phyloP scores from a whole-genome alignment of 2,113 vertebrate genomes.

The Sprattus sprattus region DNA sequence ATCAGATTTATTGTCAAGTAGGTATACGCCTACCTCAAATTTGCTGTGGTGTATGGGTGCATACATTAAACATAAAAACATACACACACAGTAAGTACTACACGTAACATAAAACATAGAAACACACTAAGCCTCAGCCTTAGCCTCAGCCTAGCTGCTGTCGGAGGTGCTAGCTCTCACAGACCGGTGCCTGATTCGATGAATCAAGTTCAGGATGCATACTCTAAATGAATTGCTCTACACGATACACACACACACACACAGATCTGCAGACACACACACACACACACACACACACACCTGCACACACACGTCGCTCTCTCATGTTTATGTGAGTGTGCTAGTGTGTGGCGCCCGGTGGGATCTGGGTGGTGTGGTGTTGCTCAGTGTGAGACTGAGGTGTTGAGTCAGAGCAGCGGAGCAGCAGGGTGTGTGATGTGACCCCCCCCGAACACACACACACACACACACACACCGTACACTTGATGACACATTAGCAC shows the following conservation, averaged over 20 bases:
- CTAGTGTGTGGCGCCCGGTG: not conserved
- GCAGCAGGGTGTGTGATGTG: not conserved
- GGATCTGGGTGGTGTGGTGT: not conserved
- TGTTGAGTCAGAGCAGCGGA: constrained; percentile 3
- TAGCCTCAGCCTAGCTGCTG: not conserved
- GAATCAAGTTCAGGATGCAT: too few species aligned
- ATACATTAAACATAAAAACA: not conserved
- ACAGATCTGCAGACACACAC: not conserved
- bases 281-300: constrained; percentile 11
- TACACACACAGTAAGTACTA: not conserved
- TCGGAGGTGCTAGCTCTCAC: too few species aligned
- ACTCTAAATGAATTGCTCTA: too few species aligned
- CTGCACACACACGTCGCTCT: not conserved
- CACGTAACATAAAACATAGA: too few species aligned
- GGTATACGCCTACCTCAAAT: too few species aligned
- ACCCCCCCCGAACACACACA: not conserved
- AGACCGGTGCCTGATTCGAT: too few species aligned
- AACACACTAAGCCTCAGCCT: not conserved
- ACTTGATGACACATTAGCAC: not conserved
- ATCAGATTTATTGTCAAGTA: too few species aligned
- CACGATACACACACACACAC: not conserved
- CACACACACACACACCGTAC: not conserved
- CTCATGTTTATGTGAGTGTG: constrained; percentile 7
- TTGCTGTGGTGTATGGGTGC: too few species aligned
- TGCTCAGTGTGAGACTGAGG: not conserved